Evolutionary conservation across 53 echinoderm and acorn worm species (phyloP).

Genomic region (Henricia sp.): DNA sequence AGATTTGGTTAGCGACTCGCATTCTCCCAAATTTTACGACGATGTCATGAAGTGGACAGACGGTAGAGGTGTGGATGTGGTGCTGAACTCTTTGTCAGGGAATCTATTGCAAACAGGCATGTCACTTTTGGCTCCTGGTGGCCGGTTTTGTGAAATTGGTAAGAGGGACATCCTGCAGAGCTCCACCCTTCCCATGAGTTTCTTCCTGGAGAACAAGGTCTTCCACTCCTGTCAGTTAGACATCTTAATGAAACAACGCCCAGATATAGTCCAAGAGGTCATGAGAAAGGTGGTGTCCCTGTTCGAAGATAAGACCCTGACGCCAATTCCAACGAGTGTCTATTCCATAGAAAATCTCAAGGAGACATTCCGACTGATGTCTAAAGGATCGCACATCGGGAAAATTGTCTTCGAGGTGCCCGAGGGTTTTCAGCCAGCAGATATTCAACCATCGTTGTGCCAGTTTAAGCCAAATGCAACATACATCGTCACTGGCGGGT

Average conservation of each 20-base stretch:
- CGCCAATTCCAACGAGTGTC: conserved; percentile 72
- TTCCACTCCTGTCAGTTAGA: conserved; percentile 80
- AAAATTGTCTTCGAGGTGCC: conserved; percentile 66
- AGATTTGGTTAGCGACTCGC: conserved; percentile 47
- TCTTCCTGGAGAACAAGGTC: conserved; percentile 74
- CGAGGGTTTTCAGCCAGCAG: conserved; percentile 67
- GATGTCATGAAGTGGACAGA: conserved; percentile 72
- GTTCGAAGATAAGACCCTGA: conserved; percentile 61
- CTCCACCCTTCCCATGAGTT: conserved; percentile 66
- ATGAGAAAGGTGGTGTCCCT: conserved; percentile 65
- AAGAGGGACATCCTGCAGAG: conserved; percentile 55
- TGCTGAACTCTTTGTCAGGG: conserved; percentile 76
- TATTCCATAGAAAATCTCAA: conserved; percentile 59
- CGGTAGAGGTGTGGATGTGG: conserved; percentile 78
- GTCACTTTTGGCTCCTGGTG: conserved; percentile 70
- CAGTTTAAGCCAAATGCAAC: conserved; percentile 66
- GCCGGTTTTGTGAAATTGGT: conserved; percentile 76
- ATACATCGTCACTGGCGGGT: conserved; percentile 85
- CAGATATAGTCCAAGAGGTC: conserved; percentile 49
- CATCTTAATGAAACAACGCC: conserved; percentile 58
- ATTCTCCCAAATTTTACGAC: conserved; percentile 56
- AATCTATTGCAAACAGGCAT: conserved; percentile 75
- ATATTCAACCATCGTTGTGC: conserved; percentile 52
- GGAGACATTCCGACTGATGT: conserved; percentile 52
- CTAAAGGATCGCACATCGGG: conserved; percentile 58